Conservation (phyloP, 2,113 vertebrate genomes). For the Limnothrissa miodon region DNA sequence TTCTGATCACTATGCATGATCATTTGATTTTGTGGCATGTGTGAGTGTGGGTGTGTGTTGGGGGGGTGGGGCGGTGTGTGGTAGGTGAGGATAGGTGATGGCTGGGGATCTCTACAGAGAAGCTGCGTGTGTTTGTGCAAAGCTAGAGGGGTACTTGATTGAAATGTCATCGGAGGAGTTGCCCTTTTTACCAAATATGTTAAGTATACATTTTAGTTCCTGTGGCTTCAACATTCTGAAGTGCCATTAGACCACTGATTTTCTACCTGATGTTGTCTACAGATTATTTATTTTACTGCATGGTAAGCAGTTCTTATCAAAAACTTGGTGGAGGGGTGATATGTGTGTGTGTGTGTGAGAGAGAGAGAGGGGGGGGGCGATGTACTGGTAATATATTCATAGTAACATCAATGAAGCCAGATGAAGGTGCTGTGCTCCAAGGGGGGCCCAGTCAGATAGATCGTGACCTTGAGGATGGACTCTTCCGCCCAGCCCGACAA, state of each 20-base stretch:
- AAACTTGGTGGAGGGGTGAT: neutral
- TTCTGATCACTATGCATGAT: no score
- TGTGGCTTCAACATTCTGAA: neutral
- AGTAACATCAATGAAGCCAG: slow-evolving; percentile 43
- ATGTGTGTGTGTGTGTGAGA: neutral
- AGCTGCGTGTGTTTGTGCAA: neutral
- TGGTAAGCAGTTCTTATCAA: neutral
- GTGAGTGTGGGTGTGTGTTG: neutral
- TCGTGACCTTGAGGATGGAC: slow-evolving; percentile 36
- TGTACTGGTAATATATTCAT: slow-evolving; percentile 32
- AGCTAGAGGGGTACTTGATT: neutral
- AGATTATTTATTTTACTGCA: no score
- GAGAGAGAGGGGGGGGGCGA: no score
- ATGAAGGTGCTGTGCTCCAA: slow-evolving; percentile 29
- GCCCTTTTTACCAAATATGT: neutral
- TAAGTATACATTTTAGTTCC: neutral
- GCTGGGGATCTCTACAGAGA: neutral
- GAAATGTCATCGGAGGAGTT: neutral
- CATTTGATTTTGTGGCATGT: neutral
- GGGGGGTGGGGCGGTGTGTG: neutral
- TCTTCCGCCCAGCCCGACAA: slow-evolving; percentile 11
- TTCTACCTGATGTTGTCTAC: neutral
- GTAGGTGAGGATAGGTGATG: neutral
- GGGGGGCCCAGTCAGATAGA: slow-evolving; percentile 11
- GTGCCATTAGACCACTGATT: neutral